Conservation (phyloP, 2,888 invertebrate species). For the Aphodius granarius region DNA sequence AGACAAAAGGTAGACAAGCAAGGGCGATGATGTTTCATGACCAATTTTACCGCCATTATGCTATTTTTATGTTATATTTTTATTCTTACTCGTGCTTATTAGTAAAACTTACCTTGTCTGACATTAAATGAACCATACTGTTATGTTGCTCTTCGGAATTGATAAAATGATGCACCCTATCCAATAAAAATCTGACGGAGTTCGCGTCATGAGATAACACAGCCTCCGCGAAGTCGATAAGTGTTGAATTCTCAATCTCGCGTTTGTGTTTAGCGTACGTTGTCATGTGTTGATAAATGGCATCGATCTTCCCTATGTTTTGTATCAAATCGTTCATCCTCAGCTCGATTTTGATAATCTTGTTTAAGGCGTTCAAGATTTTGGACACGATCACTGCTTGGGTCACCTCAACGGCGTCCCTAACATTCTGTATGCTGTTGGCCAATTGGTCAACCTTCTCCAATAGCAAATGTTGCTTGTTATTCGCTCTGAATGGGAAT, state of each 20-base stretch:
- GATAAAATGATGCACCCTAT: conserved; percentile 66
- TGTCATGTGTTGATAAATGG: conserved; percentile 63
- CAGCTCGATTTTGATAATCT: conserved; percentile 60
- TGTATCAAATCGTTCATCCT: conserved; percentile 65
- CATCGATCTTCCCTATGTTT: conserved; percentile 61
- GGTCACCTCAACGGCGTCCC: not conserved
- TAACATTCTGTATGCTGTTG: conserved; percentile 21
- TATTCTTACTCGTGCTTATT: not conserved
- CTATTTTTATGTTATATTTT: not conserved
- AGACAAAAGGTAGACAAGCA: not conserved
- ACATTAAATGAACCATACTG: not conserved
- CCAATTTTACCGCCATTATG: not conserved
- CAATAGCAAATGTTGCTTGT: not conserved
- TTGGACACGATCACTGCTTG: not conserved
- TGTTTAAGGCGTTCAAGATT: conserved; percentile 45
- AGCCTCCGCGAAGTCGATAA: conserved; percentile 71
- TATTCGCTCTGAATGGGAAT: not conserved
- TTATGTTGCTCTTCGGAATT: conserved; percentile 44
- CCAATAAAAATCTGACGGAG: conserved; percentile 67
- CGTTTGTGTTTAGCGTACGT: conserved; percentile 55
- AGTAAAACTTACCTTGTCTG: conserved; percentile 1
- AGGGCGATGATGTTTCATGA: no score
- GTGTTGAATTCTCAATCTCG: conserved; percentile 62
- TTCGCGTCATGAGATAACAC: conserved; percentile 69
- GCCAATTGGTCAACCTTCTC: conserved; percentile 14